Evolutionary conservation across 2,113 vertebrate species (phyloP).

Genomic region (Limnothrissa miodon): DNA sequence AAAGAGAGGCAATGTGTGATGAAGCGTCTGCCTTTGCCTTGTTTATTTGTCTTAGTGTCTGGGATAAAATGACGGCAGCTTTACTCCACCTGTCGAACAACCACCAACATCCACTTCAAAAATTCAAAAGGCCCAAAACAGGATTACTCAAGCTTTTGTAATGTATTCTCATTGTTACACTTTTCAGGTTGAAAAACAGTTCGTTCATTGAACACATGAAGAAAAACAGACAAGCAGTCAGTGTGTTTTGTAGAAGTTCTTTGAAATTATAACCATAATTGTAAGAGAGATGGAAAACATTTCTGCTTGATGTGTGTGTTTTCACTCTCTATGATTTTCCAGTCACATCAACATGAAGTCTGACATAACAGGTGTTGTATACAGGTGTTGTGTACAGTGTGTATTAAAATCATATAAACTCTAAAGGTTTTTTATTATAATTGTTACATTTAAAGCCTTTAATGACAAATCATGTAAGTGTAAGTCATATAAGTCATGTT

Average conservation of each 20-base stretch:
- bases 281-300: not conserved
- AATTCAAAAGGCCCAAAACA: conserved; percentile 40
- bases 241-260: conserved; percentile 22
- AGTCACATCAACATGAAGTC: not conserved
- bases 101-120: conserved; percentile 13
- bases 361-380: not conserved
- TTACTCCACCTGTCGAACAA: not conserved
- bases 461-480: too few relatives aligned
- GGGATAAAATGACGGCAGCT: not conserved
- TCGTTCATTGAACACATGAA: conserved; percentile 37
- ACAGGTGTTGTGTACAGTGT: not conserved
- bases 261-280: conserved; percentile 54
- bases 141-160: conserved; percentile 19
- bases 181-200: conserved; percentile 20
- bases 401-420: not conserved
- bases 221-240: conserved; percentile 29
- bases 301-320: not conserved
- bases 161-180: conserved; percentile 28
- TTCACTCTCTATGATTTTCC: not conserved
- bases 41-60: not conserved
- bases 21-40: not conserved
- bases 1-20: not conserved
- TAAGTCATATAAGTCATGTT: too few relatives aligned
- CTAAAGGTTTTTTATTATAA: too few relatives aligned
- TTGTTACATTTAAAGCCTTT: too few relatives aligned